These are phyloP conservation scores for Semnornis frantzii DNA, from an alignment of 2,113 vertebrate genomes.

Conservation along the genomic window DNA sequence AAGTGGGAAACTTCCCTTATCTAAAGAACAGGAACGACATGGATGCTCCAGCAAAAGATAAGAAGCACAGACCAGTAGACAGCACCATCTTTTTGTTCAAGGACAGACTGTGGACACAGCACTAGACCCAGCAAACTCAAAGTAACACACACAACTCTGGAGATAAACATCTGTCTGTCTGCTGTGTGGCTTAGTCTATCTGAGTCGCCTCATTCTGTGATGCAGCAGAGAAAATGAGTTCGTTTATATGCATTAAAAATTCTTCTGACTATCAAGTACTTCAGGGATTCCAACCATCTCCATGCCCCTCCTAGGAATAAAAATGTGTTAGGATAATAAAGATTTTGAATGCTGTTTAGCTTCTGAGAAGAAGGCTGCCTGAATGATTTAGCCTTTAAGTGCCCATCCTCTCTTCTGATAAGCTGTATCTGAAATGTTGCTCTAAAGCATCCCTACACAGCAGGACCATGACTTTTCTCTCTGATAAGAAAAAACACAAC, in stretches of 20 bases:
- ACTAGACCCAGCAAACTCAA: background rate
- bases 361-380: background rate
- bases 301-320: background rate
- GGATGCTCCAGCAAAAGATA: background rate
- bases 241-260: background rate
- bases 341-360: background rate
- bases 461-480: background rate
- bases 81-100: background rate
- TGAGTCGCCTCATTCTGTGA: background rate
- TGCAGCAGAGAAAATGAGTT: background rate
- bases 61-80: background rate
- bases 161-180: too few relatives aligned
- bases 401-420: background rate
- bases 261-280: background rate
- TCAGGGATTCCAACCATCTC: background rate
- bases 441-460: background rate
- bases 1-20: background rate
- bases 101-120: background rate
- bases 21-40: background rate
- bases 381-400: background rate
- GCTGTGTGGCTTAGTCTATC: too few relatives aligned
- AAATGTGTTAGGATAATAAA: background rate
- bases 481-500: background rate
- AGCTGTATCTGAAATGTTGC: background rate
- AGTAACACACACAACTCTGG: background rate